Base-by-base conservation (phyloP, 2,888 invertebrate species). In the Augiades crinisus region DNA sequence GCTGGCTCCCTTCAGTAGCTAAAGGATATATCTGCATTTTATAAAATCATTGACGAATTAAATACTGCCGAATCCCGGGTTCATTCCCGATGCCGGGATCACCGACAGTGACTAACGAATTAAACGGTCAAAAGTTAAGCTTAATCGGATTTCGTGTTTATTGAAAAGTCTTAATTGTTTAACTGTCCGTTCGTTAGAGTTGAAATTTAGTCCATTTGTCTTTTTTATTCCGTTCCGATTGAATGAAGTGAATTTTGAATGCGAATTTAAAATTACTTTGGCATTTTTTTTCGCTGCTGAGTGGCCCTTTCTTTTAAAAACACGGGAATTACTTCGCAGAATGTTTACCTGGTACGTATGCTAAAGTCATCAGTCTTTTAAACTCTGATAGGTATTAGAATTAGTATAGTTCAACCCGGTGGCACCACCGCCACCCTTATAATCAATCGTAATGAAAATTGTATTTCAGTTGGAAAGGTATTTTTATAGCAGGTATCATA, bases 121-220 rank as follows among this genome's bases (percentile, higher is more conserved):
- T 33, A 13, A 22, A 24, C 43, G 5, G 43, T 43, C 21, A 21
- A 50, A 44, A 50, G 43, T 44, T 37, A 27, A 41, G 13, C 41
- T 16, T 43, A 50, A 50, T 37, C 19, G 14, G 30, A 51, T 44
- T 43, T 30, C 21, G 37, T 51, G 31, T 51, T 41, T 49, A 51
- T 51, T 51, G 31, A 51, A 50, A 21, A 37, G 41, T 41, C 41
- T 34, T 44, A 51, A 51, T 37, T 44, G 37, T 51, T 44, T 37
- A 37, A 38, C 30, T 37, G 44, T 37, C 5, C 44, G 30, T 37
- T 37, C 51, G 31, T 43, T 51, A 34, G 24, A 33, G 12, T 17
- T 40, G 22, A 8, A 40, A 47, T 41, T 50, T 50, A 49, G 49
- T 40, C 41, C 30, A 31, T 21, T 47, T 47, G 34, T 36, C 49